phyloP scores from a whole-genome alignment of 2,888 invertebrate species.

The Agonopterix heracliana region DNA sequence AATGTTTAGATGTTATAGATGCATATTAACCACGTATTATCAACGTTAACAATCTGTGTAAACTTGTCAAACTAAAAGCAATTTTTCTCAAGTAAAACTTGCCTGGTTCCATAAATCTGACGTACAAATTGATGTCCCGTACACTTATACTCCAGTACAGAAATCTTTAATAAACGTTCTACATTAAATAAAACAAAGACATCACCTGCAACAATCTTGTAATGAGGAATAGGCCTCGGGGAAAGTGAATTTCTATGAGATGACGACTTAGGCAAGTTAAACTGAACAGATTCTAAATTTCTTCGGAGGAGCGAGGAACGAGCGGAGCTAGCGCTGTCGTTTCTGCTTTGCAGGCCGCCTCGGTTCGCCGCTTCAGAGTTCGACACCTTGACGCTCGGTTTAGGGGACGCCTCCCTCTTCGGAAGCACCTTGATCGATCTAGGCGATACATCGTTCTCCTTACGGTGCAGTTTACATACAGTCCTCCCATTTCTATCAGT shows the following conservation, averaged over 20 bases:
- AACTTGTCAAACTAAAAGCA: no score
- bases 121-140: no score
- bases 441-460: slow-evolving; percentile 32
- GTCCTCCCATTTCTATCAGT: slow-evolving; percentile 34
- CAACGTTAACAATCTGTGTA: no score
- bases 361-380: slow-evolving; percentile 28
- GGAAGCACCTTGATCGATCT: slow-evolving; percentile 24
- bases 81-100: no score
- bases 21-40: no score
- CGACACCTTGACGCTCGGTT: slow-evolving; percentile 10
- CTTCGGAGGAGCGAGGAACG: slow-evolving; percentile 32
- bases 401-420: slow-evolving; percentile 24
- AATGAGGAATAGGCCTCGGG: slow-evolving; percentile 43
- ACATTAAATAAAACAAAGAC: not conserved
- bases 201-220: slow-evolving; percentile 63
- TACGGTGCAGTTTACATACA: slow-evolving; percentile 22
- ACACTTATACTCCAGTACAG: no score
- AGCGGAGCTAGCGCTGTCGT: slow-evolving; percentile 14
- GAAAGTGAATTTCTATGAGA: slow-evolving; percentile 25
- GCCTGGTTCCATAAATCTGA: no score
- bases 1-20: no score
- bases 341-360: slow-evolving; percentile 29
- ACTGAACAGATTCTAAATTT: slow-evolving; percentile 43
- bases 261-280: slow-evolving; percentile 39
- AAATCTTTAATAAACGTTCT: no score